Evolutionary conservation across 1,140 invertebrate genomes (phyloP).

Genomic region (Bombus breviceps): DNA sequence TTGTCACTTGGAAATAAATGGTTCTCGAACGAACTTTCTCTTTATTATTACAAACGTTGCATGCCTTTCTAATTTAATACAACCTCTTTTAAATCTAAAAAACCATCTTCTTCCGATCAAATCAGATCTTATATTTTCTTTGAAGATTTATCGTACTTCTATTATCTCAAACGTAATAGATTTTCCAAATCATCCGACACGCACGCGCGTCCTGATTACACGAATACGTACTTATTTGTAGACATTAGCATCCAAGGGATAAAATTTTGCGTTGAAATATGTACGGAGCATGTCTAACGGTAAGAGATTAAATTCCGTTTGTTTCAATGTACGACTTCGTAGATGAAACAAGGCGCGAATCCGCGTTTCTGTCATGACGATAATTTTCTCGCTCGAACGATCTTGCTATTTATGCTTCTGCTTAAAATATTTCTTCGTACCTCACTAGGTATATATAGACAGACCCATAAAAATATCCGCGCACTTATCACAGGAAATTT

Average conservation of each 20-base stretch:
- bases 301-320: conserved; percentile 48
- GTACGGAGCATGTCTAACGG: conserved; percentile 41
- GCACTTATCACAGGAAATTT: background rate
- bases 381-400: conserved; percentile 15
- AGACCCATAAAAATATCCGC: no score
- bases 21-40: background rate
- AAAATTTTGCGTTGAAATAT: conserved; percentile 35
- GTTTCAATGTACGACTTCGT: conserved; percentile 4
- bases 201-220: background rate
- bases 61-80: background rate
- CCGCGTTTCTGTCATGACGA: conserved; percentile 1
- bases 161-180: background rate
- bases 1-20: background rate
- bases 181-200: background rate
- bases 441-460: background rate
- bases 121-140: background rate
- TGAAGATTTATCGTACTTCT: background rate
- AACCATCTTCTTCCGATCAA: background rate
- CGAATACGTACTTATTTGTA: background rate
- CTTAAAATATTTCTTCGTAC: background rate
- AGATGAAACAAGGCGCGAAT: background rate
- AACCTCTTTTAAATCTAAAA: background rate
- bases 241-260: conserved; percentile 1
- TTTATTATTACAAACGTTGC: background rate
- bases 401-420: no score